These are phyloP conservation scores for Ceratothoa steindachneri DNA, from an alignment of 2,888 invertebrate species.

Conservation along the genomic window DNA sequence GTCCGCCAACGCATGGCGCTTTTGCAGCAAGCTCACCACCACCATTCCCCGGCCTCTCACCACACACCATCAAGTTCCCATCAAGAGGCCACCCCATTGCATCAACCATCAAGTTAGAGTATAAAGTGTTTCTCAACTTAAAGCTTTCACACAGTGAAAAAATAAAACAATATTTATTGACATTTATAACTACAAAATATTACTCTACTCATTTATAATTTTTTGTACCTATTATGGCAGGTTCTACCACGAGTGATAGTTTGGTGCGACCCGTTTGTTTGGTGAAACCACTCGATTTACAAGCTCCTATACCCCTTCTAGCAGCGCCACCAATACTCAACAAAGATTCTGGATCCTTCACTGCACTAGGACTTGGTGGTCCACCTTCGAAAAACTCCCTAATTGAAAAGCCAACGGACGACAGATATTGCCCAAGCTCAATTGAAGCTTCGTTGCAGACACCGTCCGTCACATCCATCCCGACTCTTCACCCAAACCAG, in stretches of 20 bases:
- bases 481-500: background rate
- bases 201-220: background rate
- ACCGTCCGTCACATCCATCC: background rate
- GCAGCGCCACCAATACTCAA: background rate
- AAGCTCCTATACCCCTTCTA: background rate
- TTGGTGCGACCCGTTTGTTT: constrained; percentile 38
- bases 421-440: background rate
- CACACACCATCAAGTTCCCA: background rate
- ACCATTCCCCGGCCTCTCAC: constrained; percentile 9
- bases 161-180: background rate
- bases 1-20: constrained; percentile 49
- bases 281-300: constrained; percentile 35
- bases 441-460: background rate
- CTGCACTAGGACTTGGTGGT: background rate
- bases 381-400: background rate
- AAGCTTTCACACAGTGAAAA: background rate
- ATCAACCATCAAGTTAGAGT: background rate
- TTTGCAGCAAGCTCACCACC: constrained; percentile 43
- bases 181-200: background rate
- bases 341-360: background rate
- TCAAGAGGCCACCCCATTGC: background rate
- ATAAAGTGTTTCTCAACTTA: background rate
- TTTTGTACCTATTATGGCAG: background rate
- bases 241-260: constrained; percentile 14
- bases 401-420: background rate